phyloP scores from a whole-genome alignment of 2,888 invertebrate genomes.

The Conus canariensis region DNA sequence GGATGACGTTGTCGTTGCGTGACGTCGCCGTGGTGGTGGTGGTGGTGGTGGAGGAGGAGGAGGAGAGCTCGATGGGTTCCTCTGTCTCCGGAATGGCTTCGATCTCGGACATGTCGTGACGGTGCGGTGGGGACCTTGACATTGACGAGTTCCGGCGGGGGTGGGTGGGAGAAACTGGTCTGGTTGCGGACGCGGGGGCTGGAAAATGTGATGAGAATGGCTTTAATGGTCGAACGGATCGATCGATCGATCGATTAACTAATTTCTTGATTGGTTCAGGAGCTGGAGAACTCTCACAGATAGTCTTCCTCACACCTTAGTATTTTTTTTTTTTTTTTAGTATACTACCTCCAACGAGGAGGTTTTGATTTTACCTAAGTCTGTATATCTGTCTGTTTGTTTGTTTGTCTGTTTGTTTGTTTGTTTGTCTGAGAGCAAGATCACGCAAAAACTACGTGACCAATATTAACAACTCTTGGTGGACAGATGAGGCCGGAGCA shows the following conservation, averaged over 20 bases:
- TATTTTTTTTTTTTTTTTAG: too few species aligned
- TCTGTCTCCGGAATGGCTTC: slow-evolving; percentile 3
- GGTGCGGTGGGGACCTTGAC: slow-evolving; percentile 6
- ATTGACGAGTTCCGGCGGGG: background rate
- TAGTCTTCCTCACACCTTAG: too few species aligned
- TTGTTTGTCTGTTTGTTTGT: too few species aligned
- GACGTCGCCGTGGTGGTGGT: background rate
- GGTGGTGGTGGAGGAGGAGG: background rate
- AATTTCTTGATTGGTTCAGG: too few species aligned
- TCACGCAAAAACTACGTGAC: too few species aligned
- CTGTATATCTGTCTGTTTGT: too few species aligned
- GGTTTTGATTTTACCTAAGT: too few species aligned
- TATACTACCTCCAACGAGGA: too few species aligned
- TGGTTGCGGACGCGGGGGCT: background rate
- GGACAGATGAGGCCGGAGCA: too few species aligned
- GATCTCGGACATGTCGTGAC: slow-evolving; percentile 16
- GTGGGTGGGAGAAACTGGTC: background rate
- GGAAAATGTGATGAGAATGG: background rate
- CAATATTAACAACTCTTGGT: too few species aligned
- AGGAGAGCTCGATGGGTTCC: background rate
- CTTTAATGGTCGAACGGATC: background rate
- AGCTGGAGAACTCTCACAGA: too few species aligned
- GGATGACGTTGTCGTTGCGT: background rate
- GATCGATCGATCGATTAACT: background rate
- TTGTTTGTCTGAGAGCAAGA: too few species aligned